A percentile compares a stretch with the other conserved stretches of the same genome.
phyloP scores from a whole-genome alignment of 2,888 invertebrate species.

The Ectobius pallidus region DNA sequence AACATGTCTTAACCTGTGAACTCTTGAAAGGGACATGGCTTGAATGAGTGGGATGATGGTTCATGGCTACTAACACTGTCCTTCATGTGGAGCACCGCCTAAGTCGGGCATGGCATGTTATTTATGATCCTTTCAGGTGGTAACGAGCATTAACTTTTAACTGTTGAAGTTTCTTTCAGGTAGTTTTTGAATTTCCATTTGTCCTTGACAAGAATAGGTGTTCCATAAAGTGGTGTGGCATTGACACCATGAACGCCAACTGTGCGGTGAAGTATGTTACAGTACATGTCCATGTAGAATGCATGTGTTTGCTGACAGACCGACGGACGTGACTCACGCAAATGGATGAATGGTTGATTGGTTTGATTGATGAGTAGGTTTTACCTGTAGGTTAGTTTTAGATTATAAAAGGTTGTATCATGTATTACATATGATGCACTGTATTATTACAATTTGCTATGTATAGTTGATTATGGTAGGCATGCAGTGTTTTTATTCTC shows the following conservation, averaged over 20 bases:
- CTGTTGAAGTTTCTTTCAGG: conserved; percentile 41
- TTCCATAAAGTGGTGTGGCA: conserved; percentile 44
- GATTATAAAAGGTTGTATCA: conserved; percentile 10
- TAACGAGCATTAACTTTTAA: conserved; percentile 33
- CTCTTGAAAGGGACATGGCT: conserved; percentile 24
- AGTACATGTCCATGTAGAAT: conserved; percentile 19
- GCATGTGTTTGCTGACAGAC: conserved; percentile 5
- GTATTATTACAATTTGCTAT: conserved; percentile 23
- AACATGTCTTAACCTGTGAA: conserved; percentile 17
- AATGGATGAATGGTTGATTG: conserved; percentile 10
- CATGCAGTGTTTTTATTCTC: conserved; percentile 33
- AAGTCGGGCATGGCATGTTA: background rate
- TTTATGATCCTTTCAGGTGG: conserved; percentile 31
- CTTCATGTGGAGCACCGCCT: conserved; percentile 3
- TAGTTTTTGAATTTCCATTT: conserved; percentile 34
- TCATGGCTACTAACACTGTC: conserved; percentile 5
- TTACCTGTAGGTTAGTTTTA: conserved; percentile 23
- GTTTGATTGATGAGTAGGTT: conserved; percentile 20
- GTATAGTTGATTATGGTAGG: conserved; percentile 29
- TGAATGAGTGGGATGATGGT: background rate
- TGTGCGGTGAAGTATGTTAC: conserved; percentile 15
- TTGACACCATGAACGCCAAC: conserved; percentile 14
- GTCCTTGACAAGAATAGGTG: conserved; percentile 42
- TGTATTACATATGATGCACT: conserved; percentile 26
- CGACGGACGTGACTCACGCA: too few species aligned